Conservation (phyloP, 2,888 invertebrate genomes). For the Metacarcinus magister region DNA sequence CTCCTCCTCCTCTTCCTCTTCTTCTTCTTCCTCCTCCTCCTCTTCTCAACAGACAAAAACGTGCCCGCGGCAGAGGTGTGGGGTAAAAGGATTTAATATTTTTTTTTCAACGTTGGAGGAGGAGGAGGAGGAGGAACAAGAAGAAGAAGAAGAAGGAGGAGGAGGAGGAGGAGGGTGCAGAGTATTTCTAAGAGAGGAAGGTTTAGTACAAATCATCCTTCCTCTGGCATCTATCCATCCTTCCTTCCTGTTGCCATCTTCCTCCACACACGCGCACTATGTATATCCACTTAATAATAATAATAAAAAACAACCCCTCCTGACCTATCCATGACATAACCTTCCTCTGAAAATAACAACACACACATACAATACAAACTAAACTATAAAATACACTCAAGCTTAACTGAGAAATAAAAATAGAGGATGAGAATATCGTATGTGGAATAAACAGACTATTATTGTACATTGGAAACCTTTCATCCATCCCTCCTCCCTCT, state of each 20-base stretch:
- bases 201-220: background rate
- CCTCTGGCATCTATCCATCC: constrained; percentile 6
- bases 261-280: background rate
- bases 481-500: background rate
- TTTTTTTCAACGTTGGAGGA: background rate
- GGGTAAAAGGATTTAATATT: background rate
- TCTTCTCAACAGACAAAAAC: constrained; percentile 13
- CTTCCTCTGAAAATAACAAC: background rate
- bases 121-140: background rate
- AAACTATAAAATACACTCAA: background rate
- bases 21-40: too few relatives aligned
- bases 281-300: background rate
- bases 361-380: background rate
- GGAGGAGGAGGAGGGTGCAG: background rate
- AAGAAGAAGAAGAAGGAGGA: background rate
- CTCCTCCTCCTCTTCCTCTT: background rate
- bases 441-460: background rate
- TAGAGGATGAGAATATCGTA: background rate
- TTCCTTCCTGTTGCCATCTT: background rate
- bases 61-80: background rate
- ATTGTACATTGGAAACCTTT: background rate
- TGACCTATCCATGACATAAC: background rate
- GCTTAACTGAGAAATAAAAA: background rate
- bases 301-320: background rate
- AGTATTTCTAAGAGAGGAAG: background rate